Evolutionary conservation across 2,888 invertebrate genomes (phyloP).

Genomic region (Leptopilina myrica): DNA sequence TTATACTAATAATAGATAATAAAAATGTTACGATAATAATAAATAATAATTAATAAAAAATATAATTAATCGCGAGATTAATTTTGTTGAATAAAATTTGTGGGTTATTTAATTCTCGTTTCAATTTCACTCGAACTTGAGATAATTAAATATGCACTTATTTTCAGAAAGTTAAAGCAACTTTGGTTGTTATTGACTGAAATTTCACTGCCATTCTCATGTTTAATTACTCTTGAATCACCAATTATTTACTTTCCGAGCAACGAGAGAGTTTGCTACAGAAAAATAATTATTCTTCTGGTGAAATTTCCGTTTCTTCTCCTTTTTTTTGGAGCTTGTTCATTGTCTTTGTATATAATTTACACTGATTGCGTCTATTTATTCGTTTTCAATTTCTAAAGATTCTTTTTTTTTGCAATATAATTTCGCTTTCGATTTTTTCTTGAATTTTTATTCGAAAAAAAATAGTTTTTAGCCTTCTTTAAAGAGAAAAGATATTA

Average conservation of each 20-base stretch:
- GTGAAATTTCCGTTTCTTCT: slow-evolving; percentile 20
- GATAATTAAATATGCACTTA: slow-evolving; percentile 19
- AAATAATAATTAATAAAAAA: no score
- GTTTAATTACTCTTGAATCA: slow-evolving; percentile 35
- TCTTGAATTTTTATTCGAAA: neutral
- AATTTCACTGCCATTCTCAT: slow-evolving; percentile 37
- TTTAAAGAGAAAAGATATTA: no score
- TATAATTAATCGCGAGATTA: no score
- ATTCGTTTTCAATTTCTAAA: neutral
- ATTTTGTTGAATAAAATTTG: no score
- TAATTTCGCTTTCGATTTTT: no score
- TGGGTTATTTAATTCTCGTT: neutral
- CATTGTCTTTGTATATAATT: neutral
- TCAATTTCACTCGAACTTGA: slow-evolving; percentile 26
- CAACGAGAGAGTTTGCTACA: slow-evolving; percentile 30
- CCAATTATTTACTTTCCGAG: slow-evolving; percentile 7
- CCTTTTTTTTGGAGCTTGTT: neutral
- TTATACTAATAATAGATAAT: no score
- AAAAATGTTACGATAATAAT: no score
- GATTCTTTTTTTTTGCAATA: neutral
- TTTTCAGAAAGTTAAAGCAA: slow-evolving; percentile 25
- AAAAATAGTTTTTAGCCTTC: neutral
- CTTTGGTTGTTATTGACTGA: slow-evolving; percentile 27
- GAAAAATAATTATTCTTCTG: slow-evolving; percentile 24
- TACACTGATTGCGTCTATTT: neutral